These are phyloP conservation scores for Deilephila porcellus DNA, from an alignment of 2,888 invertebrate species.

Conservation along the genomic window DNA sequence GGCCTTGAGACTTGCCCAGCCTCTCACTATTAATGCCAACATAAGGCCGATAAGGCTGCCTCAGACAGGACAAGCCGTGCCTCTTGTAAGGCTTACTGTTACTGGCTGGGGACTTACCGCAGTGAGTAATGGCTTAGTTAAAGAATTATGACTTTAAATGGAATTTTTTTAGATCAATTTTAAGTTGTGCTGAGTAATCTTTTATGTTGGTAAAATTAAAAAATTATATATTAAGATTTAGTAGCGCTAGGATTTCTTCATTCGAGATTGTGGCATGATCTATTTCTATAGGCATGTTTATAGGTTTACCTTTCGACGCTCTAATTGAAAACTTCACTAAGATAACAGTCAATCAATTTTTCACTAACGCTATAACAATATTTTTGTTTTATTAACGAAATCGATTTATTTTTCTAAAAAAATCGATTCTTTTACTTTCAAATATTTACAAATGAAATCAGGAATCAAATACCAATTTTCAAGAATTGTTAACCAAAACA, in stretches of 20 bases:
- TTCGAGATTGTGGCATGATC: too few relatives aligned
- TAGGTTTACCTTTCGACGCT: not conserved
- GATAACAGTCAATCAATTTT: not conserved
- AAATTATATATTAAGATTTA: too few relatives aligned
- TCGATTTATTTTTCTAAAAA: not conserved
- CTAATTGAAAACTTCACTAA: not conserved
- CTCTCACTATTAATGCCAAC: conserved; percentile 61
- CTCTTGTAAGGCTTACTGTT: conserved; percentile 73
- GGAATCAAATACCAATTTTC: too few relatives aligned
- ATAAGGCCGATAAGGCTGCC: conserved; percentile 71
- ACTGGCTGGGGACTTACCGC: conserved; percentile 81
- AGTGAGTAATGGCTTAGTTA: conserved; percentile 54
- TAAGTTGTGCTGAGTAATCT: too few relatives aligned
- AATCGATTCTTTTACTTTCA: not conserved
- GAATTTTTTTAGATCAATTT: too few relatives aligned
- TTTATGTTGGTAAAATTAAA: too few relatives aligned
- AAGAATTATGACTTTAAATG: too few relatives aligned
- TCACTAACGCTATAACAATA: not conserved
- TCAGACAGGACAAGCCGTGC: conserved; percentile 62
- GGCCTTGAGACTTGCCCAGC: conserved; percentile 63
- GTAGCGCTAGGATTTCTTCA: too few relatives aligned
- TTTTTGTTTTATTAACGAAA: not conserved
- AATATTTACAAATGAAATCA: too few relatives aligned
- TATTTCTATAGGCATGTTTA: not conserved
- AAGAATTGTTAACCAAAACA: too few relatives aligned